Conservation (phyloP, 30 jellyfish, hydroid and myxozoan species). For the Rhopilema esculentum region DNA sequence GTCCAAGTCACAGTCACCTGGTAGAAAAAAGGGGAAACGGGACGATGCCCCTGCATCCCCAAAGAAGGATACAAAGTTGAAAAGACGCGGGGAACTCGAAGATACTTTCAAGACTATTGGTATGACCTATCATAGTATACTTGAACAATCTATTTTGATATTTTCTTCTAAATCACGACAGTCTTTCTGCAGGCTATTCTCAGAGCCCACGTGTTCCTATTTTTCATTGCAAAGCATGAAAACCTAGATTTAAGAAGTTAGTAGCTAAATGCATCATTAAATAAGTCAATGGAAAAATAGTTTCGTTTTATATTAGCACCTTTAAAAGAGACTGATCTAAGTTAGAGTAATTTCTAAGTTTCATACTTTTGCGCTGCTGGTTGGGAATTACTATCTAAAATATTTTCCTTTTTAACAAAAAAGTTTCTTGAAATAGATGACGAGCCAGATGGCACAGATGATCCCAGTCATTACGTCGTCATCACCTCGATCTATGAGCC, state of each 20-base stretch:
- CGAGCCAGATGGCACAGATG: slow-evolving; percentile 90
- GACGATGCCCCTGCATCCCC: slow-evolving; percentile 81
- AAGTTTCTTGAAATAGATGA: slow-evolving; percentile 68
- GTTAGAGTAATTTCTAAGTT: too few species aligned
- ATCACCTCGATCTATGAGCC: slow-evolving; percentile 82
- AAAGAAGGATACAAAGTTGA: slow-evolving; percentile 91
- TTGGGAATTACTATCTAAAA: background rate
- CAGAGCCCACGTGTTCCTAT: too few species aligned
- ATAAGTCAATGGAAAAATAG: too few species aligned
- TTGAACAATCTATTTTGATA: background rate
- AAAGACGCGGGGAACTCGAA: slow-evolving; percentile 83
- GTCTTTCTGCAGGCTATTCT: too few species aligned
- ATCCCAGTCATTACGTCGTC: slow-evolving; percentile 82
- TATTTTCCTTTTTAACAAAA: background rate
- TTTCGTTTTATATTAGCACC: too few species aligned
- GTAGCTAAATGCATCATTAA: too few species aligned
- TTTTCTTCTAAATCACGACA: too few species aligned
- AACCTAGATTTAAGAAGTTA: too few species aligned
- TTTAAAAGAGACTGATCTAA: too few species aligned
- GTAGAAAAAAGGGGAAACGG: slow-evolving; percentile 72
- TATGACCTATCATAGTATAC: background rate
- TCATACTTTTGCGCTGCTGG: too few species aligned
- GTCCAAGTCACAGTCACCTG: slow-evolving; percentile 89
- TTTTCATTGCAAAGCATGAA: too few species aligned
- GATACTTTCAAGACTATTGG: slow-evolving; percentile 85